Base-by-base conservation (phyloP, 2,888 invertebrate genomes). In the Falcaria lacertinaria region DNA sequence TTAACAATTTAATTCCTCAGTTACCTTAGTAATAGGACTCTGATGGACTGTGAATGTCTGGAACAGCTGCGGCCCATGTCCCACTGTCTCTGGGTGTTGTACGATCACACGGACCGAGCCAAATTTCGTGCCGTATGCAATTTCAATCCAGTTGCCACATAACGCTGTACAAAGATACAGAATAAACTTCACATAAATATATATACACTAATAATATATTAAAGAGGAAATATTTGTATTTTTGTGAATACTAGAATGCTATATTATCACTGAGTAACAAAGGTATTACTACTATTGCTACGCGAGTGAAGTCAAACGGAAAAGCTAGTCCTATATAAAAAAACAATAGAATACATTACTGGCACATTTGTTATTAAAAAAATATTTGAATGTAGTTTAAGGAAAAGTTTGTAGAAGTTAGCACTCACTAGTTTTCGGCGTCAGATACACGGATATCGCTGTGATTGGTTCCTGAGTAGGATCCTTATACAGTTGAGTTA, bases 131-230 rank as follows among this genome's bases (percentile, higher is more conserved):
- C 99, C 99, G 79, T 99, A 99, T 0, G 99, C 99, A 64, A 99
- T 99, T 89, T 99, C 99, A 68, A 99, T 98, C 98, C 99, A 99
- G 84, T 99, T 99, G 35, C 98, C 98, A 83, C 97, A 97, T 45
- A 98, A 90, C 91, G 96, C 98, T 97, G 74, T 34, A 60, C 34
- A 28, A 7, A 28, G 11, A 19, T 3, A 19, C 19, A 19, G 3
- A 19, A 19, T 5, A n/a, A n/a, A n/a, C n/a, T n/a, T n/a, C n/a
- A n/a, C n/a, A n/a, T n/a, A n/a, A n/a, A n/a, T n/a, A n/a, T n/a
- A n/a, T n/a, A n/a, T n/a, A n/a, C n/a, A n/a, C n/a, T n/a, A n/a
- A n/a, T n/a, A n/a, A n/a, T n/a, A n/a, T n/a, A n/a, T n/a, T n/a
- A n/a, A n/a, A n/a, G n/a, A n/a, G n/a, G n/a, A n/a, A n/a, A n/a